Evolutionary conservation across 1,140 invertebrate species (phyloP).

Genomic region (Catajapyx aquilonaris): DNA sequence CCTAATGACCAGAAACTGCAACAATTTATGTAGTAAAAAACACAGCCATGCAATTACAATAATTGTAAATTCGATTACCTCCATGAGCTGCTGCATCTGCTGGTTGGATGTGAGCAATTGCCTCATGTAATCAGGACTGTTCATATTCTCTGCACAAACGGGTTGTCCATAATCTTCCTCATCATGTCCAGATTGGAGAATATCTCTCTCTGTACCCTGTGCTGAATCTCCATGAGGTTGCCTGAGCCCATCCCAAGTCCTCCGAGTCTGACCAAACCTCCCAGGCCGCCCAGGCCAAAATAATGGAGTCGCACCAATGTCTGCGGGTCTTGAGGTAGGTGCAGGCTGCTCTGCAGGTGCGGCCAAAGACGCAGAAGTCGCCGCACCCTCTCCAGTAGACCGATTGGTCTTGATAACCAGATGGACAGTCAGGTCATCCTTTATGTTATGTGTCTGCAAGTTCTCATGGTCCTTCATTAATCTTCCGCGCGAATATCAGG

Average conservation of each 20-base stretch:
- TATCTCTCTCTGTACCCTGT: constrained; percentile 80
- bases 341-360: neutral
- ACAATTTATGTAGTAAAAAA: too few relatives aligned
- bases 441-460: constrained; percentile 69
- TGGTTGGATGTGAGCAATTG: constrained; percentile 85
- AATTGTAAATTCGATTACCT: too few relatives aligned
- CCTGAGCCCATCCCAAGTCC: constrained; percentile 59
- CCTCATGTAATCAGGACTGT: constrained; percentile 91
- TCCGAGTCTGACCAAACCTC: constrained; percentile 60
- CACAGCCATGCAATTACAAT: too few relatives aligned
- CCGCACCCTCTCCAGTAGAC: too few relatives aligned
- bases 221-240: constrained; percentile 78
- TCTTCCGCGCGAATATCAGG: constrained; percentile 98
- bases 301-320: constrained; percentile 48
- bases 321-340: too few relatives aligned
- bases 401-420: constrained; percentile 82
- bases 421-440: constrained; percentile 92
- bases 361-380: constrained; percentile 5
- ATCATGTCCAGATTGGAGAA: constrained; percentile 84
- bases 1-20: too few relatives aligned
- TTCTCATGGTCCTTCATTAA: constrained; percentile 93
- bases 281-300: constrained; percentile 62
- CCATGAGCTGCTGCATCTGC: constrained; percentile 95
- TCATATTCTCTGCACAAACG: constrained; percentile 89
- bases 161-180: constrained; percentile 86